Evolutionary conservation across 2,888 invertebrate genomes (phyloP).

Genomic region (Allophyes oxyacanthae): DNA sequence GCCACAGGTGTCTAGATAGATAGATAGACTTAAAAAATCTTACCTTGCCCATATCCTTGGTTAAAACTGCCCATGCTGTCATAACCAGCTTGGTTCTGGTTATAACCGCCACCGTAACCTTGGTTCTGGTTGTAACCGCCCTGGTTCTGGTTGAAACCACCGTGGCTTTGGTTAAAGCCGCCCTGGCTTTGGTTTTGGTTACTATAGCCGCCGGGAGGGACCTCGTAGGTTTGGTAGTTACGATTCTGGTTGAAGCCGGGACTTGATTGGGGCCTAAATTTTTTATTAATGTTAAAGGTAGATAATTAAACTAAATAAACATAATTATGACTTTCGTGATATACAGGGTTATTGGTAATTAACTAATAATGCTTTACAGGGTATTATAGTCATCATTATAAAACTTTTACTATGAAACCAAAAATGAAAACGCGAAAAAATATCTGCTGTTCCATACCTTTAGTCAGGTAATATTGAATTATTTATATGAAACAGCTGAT

Average conservation of each 20-base stretch:
- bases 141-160: constrained; percentile 52
- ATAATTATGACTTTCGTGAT: too few relatives aligned
- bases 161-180: constrained; percentile 64
- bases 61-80: constrained; percentile 57
- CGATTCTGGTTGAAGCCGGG: constrained; percentile 68
- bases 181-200: constrained; percentile 47
- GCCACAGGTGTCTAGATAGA: too few relatives aligned
- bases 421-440: too few relatives aligned
- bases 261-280: constrained; percentile 72
- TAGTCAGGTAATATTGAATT: too few relatives aligned
- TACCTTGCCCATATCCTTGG: constrained; percentile 43
- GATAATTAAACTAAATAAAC: too few relatives aligned
- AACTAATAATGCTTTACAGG: too few relatives aligned
- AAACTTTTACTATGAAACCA: too few relatives aligned
- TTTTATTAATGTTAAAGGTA: not conserved
- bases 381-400: too few relatives aligned
- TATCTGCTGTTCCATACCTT: too few relatives aligned
- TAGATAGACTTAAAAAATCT: too few relatives aligned
- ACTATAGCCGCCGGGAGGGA: constrained; percentile 71
- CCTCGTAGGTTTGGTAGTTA: constrained; percentile 57
- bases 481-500: too few relatives aligned
- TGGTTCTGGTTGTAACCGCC: constrained; percentile 59
- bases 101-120: constrained; percentile 46
- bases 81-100: constrained; percentile 51
- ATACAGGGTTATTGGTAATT: too few relatives aligned